Base-by-base conservation (phyloP, 2,888 invertebrate genomes). In the Morinoia aosen region DNA sequence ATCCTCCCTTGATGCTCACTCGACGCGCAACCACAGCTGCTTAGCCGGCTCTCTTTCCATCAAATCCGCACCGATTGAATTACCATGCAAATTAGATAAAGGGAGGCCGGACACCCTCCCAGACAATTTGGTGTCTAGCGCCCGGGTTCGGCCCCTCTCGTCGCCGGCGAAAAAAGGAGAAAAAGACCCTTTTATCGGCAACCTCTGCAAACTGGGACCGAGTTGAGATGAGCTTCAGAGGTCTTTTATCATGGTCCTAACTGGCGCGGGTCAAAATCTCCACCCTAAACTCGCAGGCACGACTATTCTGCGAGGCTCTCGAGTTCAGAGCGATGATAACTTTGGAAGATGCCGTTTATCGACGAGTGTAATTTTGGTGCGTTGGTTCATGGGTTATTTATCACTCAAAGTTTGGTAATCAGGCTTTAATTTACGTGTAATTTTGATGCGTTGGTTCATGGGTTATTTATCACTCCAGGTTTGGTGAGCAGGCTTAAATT, bases 81-180 rank as follows among this genome's bases (percentile, higher is more conserved):
- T 93, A 93, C 93, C 93, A 93, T 93, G 93, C 48, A 93, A 93
- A 93, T 93, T 93, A 93, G 93, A 93, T 93, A 93, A 93, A 93
- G 93, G 93, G 93, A 93, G 57, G 93, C 93, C 33, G 93, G 93
- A 93, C 93, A 57, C 93, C 93, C 93, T 93, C 93, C 93, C 58
- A 56, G 93, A 93, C 93, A 93, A 93, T 93, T 93, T 93, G 48
- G 93, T 88, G 76, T 93, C 91, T 91, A 64, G n/a, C 12, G 48
- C 57, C 95, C 58, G 88, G 76, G n/a, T 58, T 94, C 88, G 39
- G 88, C 61, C 76, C 91, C 94, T 95, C 94, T 94, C 76, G 14
- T 57, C 58, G 7, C 57, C 48, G 88, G 33, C 94, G 58, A 94
- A 88, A 88, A 58, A 93, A 93, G 57, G n/a, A 56, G 93, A 93